Percentiles rank a stretch among this genome's conserved stretches.
These are phyloP conservation scores for Hemaris fuciformis DNA, from an alignment of 2,888 invertebrate genomes.

Conservation along the genomic window DNA sequence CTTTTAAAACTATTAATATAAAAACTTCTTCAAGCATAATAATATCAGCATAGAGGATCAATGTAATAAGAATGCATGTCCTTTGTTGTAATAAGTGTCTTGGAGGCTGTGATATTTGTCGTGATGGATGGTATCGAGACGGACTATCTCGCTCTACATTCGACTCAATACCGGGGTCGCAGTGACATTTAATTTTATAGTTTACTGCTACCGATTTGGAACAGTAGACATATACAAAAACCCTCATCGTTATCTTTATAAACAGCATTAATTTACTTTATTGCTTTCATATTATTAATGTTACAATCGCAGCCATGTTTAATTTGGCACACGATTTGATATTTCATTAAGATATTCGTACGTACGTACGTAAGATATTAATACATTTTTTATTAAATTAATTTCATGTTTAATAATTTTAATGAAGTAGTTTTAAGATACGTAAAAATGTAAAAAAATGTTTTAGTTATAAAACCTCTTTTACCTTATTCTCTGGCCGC, in stretches of 20 bases:
- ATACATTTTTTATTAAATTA: too few relatives aligned
- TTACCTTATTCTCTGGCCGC: background rate
- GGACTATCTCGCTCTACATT: constrained; percentile 1
- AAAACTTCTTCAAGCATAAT: too few relatives aligned
- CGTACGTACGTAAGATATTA: too few relatives aligned
- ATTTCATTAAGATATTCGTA: too few relatives aligned
- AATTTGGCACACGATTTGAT: too few relatives aligned
- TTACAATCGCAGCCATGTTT: background rate
- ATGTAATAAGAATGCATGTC: too few relatives aligned
- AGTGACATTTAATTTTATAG: background rate
- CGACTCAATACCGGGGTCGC: constrained; percentile 7
- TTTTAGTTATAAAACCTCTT: background rate
- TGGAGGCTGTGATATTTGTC: background rate
- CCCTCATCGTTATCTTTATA: background rate
- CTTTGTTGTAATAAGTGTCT: background rate
- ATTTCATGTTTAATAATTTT: too few relatives aligned
- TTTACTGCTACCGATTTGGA: background rate
- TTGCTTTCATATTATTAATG: background rate
- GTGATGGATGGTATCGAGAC: background rate
- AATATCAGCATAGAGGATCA: too few relatives aligned
- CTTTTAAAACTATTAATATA: too few relatives aligned
- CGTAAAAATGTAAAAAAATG: too few relatives aligned
- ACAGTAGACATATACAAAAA: background rate
- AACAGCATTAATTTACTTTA: background rate
- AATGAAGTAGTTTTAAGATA: too few relatives aligned